A percentile compares a stretch with the other conserved stretches of the same genome.
These are phyloP conservation scores for rabbit (Oryctolagus cuniculus) DNA, from an alignment of 2,113 vertebrate genomes.

Conservation along the genomic window DNA sequence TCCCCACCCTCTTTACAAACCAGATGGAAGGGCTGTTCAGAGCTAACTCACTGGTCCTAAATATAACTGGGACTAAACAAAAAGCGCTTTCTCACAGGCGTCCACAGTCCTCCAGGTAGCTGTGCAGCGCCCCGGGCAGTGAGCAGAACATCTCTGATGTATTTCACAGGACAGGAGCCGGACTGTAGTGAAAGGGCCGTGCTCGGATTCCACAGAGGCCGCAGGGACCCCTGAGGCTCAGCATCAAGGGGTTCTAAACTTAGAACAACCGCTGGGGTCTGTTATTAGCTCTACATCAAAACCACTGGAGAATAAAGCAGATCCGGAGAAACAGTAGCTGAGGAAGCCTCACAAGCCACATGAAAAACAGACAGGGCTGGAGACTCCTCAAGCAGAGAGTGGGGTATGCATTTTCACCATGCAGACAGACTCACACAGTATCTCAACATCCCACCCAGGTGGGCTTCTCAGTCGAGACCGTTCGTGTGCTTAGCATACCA, in stretches of 20 bases:
- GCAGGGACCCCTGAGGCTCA: background rate
- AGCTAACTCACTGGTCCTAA: conserved; percentile 76
- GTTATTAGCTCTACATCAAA: conserved; percentile 70
- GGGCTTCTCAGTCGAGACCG: background rate
- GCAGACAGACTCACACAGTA: background rate
- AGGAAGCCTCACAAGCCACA: conserved; percentile 63
- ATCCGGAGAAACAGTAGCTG: conserved; percentile 14
- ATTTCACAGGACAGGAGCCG: background rate
- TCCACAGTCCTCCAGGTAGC: conserved; percentile 65
- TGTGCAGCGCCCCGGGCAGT: conserved; percentile 37
- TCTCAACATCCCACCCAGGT: background rate
- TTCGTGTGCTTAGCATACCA: background rate
- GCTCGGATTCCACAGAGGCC: background rate
- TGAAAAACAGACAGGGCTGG: conserved; percentile 29
- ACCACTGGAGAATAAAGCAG: conserved; percentile 49
- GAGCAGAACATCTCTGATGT: background rate
- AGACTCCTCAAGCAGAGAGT: conserved; percentile 11
- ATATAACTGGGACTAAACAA: conserved; percentile 80
- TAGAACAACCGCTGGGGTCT: conserved; percentile 33
- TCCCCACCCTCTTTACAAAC: conserved; percentile 71
- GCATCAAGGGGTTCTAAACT: conserved; percentile 61
- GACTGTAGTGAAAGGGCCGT: background rate
- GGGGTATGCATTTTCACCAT: background rate
- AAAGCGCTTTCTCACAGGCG: conserved; percentile 79
- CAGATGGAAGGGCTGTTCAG: conserved; percentile 77